These are phyloP conservation scores for Cetonia aurata DNA, from an alignment of 2,888 invertebrate species.

Conservation along the genomic window DNA sequence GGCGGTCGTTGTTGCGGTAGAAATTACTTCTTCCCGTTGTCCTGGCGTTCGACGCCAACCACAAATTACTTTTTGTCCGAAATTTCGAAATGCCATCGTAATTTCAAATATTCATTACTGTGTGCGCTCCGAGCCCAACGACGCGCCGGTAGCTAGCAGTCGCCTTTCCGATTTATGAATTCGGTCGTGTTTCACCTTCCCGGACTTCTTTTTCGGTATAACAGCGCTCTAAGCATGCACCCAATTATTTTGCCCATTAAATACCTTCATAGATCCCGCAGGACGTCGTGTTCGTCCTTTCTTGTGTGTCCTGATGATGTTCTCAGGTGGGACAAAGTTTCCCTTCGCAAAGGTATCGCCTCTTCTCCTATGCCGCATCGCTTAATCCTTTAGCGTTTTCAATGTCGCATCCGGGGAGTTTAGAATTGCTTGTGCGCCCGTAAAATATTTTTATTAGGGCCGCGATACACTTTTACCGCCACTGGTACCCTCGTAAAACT, in stretches of 20 bases:
- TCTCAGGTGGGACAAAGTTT: too few relatives aligned
- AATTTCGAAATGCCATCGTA: slow-evolving; percentile 31
- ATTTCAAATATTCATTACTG: slow-evolving; percentile 37
- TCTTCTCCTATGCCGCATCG: neutral
- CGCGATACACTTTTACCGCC: slow-evolving; percentile 30
- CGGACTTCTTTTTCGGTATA: too few relatives aligned
- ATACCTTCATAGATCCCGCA: too few relatives aligned
- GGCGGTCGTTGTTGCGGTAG: slow-evolving; percentile 2
- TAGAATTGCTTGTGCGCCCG: slow-evolving; percentile 26
- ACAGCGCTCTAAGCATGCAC: too few relatives aligned
- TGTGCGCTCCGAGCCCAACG: neutral
- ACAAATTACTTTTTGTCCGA: slow-evolving; percentile 36
- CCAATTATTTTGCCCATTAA: too few relatives aligned
- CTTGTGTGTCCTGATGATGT: too few relatives aligned
- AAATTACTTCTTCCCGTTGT: slow-evolving; percentile 25
- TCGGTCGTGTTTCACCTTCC: too few relatives aligned
- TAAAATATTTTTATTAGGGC: slow-evolving; percentile 33
- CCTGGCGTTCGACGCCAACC: slow-evolving; percentile 20
- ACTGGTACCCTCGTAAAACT: slow-evolving; percentile 16
- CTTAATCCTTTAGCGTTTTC: slow-evolving; percentile 12
- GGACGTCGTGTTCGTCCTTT: too few relatives aligned
- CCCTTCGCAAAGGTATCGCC: too few relatives aligned
- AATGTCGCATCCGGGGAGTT: slow-evolving; percentile 6
- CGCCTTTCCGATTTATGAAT: too few relatives aligned
- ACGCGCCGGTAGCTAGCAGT: too few relatives aligned